Evolutionary conservation across 2,113 vertebrate species (phyloP).

Genomic region (Dascyllus trimaculatus): DNA sequence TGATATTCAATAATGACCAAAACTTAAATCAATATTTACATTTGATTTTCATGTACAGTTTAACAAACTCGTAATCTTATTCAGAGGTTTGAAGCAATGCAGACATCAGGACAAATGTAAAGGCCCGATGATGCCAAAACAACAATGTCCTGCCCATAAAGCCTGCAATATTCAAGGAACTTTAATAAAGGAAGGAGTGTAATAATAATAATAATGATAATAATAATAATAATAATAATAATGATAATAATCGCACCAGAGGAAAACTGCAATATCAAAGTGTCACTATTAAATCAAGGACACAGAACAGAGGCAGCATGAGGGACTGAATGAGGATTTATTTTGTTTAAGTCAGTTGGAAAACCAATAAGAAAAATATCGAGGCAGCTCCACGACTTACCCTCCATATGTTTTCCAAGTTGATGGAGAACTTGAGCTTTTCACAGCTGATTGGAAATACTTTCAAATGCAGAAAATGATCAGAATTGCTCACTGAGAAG

Average conservation of each 20-base stretch:
- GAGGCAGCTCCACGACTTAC: not conserved
- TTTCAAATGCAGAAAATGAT: not conserved
- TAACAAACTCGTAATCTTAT: not conserved
- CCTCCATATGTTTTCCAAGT: slow-evolving; percentile 16
- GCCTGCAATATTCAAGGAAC: slow-evolving; percentile 7
- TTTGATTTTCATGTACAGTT: not conserved
- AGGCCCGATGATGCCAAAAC: not conserved
- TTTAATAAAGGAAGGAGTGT: slow-evolving; percentile 13
- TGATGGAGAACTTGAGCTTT: not conserved
- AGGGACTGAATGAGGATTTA: not conserved
- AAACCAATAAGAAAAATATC: slow-evolving; percentile 3
- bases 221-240: not conserved
- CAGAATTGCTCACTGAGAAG: not conserved
- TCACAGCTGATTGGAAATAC: not conserved
- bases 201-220: slow-evolving; percentile 27
- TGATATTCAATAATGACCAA: not conserved
- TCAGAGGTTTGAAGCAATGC: not conserved
- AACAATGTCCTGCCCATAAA: not conserved
- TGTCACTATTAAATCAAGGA: slow-evolving; percentile 9
- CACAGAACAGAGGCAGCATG: not conserved
- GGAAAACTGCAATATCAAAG: slow-evolving; percentile 22
- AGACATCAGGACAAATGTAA: not conserved
- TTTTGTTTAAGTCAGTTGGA: slow-evolving; percentile 1
- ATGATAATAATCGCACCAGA: slow-evolving; percentile 5
- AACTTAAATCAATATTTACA: not conserved